Evolutionary conservation across 1,140 invertebrate genomes (phyloP), one percentile per base, ranked within the genome.

Genomic region (Trichoplusia ni): DNA sequence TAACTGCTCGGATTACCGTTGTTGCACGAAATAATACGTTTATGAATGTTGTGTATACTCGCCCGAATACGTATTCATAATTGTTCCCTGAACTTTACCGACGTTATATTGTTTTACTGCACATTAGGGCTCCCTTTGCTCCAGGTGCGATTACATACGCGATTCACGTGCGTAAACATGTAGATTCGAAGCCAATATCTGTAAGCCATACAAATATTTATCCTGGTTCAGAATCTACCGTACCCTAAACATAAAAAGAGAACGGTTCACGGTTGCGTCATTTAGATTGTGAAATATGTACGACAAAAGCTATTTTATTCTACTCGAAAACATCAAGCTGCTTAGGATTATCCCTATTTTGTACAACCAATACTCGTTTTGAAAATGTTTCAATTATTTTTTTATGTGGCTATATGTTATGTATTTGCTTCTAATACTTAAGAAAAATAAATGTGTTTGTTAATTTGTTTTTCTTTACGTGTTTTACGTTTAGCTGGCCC

Each of bases 1-100:
- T 62, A 38, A 51, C 46, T 29, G 58, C 29, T 60, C 6, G 13
- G 19, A 38, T 56, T 56, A 21, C 51, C 51, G 51, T 56, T 56
- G 21, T 38, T 56, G 51, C 21, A 33, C 35, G 21, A 16, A 25
- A 56, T 56, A 40, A 56, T 56, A 56, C 8, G 33, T 40, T 40
- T 35, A 49, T 49, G 27, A 49, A 56, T 27, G 51, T 40, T 27
- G 21, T 19, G 37, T 33, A 40, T 38, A 25, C 27, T 21, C 25
- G 40, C 14, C 23, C 25, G 18, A 1, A 11, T 33, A 25, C 27
- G 9, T 38, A 38, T 23, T 33, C 25, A 16, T 54, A 16, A 38
- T 25, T 47, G 44, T 23, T 37, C 2, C 33, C 51, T 27, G 1
- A 13, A 27, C 11, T 27, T 38, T 37, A 49, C 4, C 38, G 16